phyloP scores from a whole-genome alignment of 2,113 vertebrate species.

The Gasterosteus nipponicus region DNA sequence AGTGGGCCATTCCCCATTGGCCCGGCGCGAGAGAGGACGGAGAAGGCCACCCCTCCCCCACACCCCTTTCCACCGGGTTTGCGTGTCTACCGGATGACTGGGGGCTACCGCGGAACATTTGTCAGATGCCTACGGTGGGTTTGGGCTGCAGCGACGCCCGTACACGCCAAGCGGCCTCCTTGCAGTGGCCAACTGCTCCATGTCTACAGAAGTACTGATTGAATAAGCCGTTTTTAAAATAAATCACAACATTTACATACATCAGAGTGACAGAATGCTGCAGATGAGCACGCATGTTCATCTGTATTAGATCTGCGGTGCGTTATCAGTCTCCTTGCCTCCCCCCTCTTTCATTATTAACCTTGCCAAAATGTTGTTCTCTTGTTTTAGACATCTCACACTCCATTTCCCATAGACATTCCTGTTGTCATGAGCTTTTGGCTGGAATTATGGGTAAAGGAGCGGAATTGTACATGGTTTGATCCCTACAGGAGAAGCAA shows the following conservation, averaged over 20 bases:
- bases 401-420: constrained; percentile 40
- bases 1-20: constrained; percentile 56
- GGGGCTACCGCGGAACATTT: constrained; percentile 59
- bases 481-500: constrained; percentile 9
- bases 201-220: constrained; percentile 1
- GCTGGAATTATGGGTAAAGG: not conserved
- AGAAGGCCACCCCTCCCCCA: too few relatives aligned
- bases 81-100: constrained; percentile 62
- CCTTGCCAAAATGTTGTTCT: constrained; percentile 25
- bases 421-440: constrained; percentile 13
- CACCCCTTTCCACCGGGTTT: constrained; percentile 44
- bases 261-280: constrained; percentile 3
- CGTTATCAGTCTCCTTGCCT: constrained; percentile 1
- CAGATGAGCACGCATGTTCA: not conserved
- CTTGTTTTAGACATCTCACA: constrained; percentile 46
- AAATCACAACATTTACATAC: not conserved
- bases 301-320: not conserved
- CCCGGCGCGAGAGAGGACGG: constrained; percentile 20
- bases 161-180: not conserved
- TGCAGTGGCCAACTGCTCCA: not conserved
- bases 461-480: constrained; percentile 10
- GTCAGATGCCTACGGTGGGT: constrained; percentile 56
- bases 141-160: not conserved
- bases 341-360: constrained; percentile 43
- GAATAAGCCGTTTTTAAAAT: not conserved